These are phyloP conservation scores for Philereme transversata DNA, from an alignment of 2,888 invertebrate species.

Conservation along the genomic window DNA sequence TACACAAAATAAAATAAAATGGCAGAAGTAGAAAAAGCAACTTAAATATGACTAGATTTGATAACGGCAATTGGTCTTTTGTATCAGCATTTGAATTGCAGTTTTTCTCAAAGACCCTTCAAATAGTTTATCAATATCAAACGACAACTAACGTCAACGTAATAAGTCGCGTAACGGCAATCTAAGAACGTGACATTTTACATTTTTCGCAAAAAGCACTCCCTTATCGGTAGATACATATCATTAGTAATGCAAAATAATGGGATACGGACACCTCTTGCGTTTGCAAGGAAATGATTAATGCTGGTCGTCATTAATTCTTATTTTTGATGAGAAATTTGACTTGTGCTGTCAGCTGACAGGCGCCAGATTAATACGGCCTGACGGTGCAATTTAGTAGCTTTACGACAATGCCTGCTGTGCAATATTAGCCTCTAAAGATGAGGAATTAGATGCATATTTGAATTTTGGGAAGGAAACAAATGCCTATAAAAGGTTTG, in stretches of 20 bases:
- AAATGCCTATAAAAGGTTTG: background rate
- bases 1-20: too few species aligned
- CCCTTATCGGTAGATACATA: constrained; percentile 82
- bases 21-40: too few species aligned
- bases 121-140: constrained; percentile 22
- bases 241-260: constrained; percentile 85
- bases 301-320: constrained; percentile 82
- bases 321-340: constrained; percentile 84
- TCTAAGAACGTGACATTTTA: constrained; percentile 67
- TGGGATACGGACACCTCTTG: constrained; percentile 83
- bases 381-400: constrained; percentile 78
- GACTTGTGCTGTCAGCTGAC: constrained; percentile 77
- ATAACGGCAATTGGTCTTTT: too few species aligned
- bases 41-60: too few species aligned
- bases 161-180: constrained; percentile 43
- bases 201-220: constrained; percentile 66
- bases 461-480: constrained; percentile 2
- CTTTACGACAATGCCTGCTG: constrained; percentile 61
- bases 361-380: constrained; percentile 78
- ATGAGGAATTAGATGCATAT: constrained; percentile 4
- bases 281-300: constrained; percentile 82
- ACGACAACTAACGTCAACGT: constrained; percentile 17
- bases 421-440: constrained; percentile 34
- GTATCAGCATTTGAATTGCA: too few species aligned
- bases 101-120: background rate